Evolutionary conservation across 2,113 vertebrate genomes (phyloP).

Genomic region (Prolemur simus): DNA sequence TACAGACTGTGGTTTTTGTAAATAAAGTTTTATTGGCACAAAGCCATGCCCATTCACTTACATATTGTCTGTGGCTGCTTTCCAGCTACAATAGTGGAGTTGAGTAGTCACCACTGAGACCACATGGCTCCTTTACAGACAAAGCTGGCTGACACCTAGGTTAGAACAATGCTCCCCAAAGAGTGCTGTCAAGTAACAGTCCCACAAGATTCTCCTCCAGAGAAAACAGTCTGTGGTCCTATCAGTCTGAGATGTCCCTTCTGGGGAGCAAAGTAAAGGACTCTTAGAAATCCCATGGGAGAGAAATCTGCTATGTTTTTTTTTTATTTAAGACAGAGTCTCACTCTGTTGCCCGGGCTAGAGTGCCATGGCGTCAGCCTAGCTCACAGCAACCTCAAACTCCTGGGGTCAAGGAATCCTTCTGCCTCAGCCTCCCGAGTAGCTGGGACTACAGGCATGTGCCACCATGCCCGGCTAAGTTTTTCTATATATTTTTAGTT

Average conservation of each 20-base stretch:
- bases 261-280: neutral
- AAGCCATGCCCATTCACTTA: neutral
- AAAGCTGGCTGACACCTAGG: neutral
- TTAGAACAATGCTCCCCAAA: neutral
- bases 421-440: too few relatives aligned
- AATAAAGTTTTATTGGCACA: constrained; percentile 8
- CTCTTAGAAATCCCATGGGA: neutral
- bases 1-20: neutral
- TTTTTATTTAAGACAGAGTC: too few relatives aligned
- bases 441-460: too few relatives aligned
- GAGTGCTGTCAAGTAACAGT: neutral
- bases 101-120: neutral
- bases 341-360: too few relatives aligned
- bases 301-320: neutral
- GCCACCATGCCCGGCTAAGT: too few relatives aligned
- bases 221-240: neutral
- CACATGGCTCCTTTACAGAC: neutral
- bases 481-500: too few relatives aligned
- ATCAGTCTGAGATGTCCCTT: neutral
- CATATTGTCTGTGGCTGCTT: neutral
- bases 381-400: too few relatives aligned
- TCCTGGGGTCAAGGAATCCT: too few relatives aligned
- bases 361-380: too few relatives aligned
- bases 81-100: neutral
- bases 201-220: neutral